These are phyloP conservation scores for Drosophila sordidula DNA, from an alignment of 2,888 invertebrate species.

Conservation along the genomic window DNA sequence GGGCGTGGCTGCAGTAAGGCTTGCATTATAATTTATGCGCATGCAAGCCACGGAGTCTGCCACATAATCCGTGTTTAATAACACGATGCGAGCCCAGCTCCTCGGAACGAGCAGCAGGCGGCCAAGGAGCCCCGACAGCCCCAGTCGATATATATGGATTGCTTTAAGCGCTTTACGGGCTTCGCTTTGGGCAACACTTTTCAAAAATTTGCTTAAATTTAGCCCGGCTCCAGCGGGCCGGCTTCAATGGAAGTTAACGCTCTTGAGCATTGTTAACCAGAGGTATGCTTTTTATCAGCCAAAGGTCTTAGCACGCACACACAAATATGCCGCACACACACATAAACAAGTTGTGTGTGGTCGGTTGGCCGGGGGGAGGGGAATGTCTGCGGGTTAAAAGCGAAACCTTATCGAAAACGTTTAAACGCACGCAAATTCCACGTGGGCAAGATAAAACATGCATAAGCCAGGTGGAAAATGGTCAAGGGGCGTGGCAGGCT, in stretches of 20 bases:
- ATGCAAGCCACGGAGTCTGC: constrained; percentile 79
- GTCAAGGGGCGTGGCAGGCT: constrained; percentile 48
- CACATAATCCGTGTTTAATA: constrained; percentile 81
- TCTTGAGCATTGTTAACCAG: constrained; percentile 60
- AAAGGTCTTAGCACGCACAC: constrained; percentile 79
- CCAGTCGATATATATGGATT: constrained; percentile 18
- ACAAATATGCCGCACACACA: constrained; percentile 69
- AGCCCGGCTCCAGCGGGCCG: neutral
- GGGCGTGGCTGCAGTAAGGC: constrained; percentile 61
- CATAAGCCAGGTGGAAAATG: constrained; percentile 68
- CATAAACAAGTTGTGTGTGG: constrained; percentile 26
- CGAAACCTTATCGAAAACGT: constrained; percentile 82
- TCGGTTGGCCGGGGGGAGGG: neutral
- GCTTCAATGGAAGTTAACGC: constrained; percentile 45
- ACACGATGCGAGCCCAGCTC: constrained; percentile 63
- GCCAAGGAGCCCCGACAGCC: constrained; percentile 30
- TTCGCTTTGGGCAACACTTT: constrained; percentile 43
- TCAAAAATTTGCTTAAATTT: constrained; percentile 48
- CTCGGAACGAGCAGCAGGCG: constrained; percentile 1
- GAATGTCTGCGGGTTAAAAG: constrained; percentile 74
- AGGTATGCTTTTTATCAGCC: constrained; percentile 78
- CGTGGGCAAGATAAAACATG: constrained; percentile 81
- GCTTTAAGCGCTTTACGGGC: constrained; percentile 63
- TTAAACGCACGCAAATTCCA: constrained; percentile 82
- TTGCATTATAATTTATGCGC: constrained; percentile 78